Evolutionary conservation across 1,140 invertebrate genomes (phyloP).

Genomic region (Drosophila grimshawi): DNA sequence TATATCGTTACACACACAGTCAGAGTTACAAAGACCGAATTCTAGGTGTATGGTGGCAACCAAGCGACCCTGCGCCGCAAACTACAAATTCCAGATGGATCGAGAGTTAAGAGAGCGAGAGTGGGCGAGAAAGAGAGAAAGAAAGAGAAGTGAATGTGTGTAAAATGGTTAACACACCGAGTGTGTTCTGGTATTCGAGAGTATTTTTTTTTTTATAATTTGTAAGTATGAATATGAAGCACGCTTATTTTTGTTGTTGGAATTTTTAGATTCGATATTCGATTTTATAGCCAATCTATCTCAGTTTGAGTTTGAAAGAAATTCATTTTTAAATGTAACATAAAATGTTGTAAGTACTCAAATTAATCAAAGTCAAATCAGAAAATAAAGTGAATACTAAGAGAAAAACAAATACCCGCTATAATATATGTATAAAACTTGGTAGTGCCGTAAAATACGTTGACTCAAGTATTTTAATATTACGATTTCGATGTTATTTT

Average conservation of each 20-base stretch:
- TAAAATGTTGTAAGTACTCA: conserved; percentile 34
- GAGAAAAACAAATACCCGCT: conserved; percentile 28
- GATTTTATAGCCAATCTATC: conserved; percentile 62
- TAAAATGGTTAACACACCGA: conserved; percentile 50
- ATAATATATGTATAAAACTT: conserved; percentile 22
- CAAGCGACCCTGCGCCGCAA: conserved; percentile 79
- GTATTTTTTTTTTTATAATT: conserved; percentile 1
- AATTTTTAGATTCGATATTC: conserved; percentile 52
- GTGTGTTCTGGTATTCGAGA: conserved; percentile 34
- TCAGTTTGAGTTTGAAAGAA: conserved; percentile 82
- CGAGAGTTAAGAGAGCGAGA: conserved; percentile 31
- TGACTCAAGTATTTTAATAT: conserved; percentile 14
- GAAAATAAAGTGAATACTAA: conserved; percentile 14
- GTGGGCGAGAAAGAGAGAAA: conserved; percentile 59
- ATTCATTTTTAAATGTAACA: conserved; percentile 80
- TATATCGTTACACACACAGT: conserved; percentile 84
- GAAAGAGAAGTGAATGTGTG: conserved; percentile 66
- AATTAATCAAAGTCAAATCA: conserved; percentile 6
- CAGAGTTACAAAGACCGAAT: conserved; percentile 84
- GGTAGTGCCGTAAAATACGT: conserved; percentile 52
- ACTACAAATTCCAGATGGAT: conserved; percentile 64
- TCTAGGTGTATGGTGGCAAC: conserved; percentile 83
- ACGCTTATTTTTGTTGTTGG: conserved; percentile 24
- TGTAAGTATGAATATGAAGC: conserved; percentile 37
- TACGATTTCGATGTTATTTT: conserved; percentile 35